Evolutionary conservation across 2,113 vertebrate species (phyloP).

Genomic region (Pteronura brasiliensis): DNA sequence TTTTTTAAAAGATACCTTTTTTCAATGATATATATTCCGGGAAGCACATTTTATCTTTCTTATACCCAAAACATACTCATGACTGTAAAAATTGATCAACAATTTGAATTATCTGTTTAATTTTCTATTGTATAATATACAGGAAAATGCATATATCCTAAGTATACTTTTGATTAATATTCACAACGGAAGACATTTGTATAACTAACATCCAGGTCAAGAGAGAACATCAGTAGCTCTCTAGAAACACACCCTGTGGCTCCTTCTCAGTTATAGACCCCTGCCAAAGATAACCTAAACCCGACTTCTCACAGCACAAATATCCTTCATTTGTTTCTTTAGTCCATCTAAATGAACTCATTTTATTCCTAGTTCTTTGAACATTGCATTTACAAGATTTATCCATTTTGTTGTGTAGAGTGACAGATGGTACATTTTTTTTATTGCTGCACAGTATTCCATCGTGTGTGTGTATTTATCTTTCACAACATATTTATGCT

Average conservation of each 20-base stretch:
- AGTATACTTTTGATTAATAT: neutral
- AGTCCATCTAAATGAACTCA: neutral
- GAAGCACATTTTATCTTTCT: neutral
- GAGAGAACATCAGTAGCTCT: neutral
- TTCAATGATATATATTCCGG: neutral
- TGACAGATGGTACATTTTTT: neutral
- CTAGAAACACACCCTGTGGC: neutral
- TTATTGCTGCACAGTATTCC: neutral
- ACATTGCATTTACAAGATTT: neutral
- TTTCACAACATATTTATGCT: neutral
- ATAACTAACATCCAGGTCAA: neutral
- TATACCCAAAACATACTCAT: neutral
- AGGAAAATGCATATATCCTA: neutral
- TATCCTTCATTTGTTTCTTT: neutral
- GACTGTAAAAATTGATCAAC: neutral
- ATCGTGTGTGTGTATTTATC: fast-evolving
- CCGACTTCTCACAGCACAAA: neutral
- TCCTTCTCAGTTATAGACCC: neutral
- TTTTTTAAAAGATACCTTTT: neutral
- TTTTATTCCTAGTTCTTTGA: neutral
- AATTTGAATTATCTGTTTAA: neutral
- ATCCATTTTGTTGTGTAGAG: neutral
- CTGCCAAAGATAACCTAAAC: neutral
- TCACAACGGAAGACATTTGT: neutral
- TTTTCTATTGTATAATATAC: neutral